Base-by-base conservation (phyloP, 2,888 invertebrate genomes). In the Lycophotia porphyrea region DNA sequence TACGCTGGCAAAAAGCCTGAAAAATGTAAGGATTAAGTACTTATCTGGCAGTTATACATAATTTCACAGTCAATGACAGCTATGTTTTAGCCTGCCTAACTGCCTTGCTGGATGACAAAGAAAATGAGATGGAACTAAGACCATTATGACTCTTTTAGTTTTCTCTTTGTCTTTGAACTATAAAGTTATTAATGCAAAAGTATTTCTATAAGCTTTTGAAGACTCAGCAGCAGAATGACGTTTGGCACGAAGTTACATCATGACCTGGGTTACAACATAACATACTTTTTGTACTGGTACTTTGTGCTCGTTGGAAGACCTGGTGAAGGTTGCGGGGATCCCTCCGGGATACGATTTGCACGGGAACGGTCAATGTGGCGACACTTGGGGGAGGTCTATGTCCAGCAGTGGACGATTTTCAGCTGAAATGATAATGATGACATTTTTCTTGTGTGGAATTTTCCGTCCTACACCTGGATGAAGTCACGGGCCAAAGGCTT, bases 51-150 rank as follows among this genome's bases (percentile, higher is more conserved):
- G 42, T 49, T 60, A 55, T 63, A 39, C 63, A 63, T 63, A 68
- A 68, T 63, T 44, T 34, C 8, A 31, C 15, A 44, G 27, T 15
- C 11, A n/a, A 39, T 13, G 11, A 63, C 44, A 21, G 15, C 44
- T 44, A 34, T n/a, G 27, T 31, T 63, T 68, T 21, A 68, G 76
- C 61, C 61, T 67, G 52, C 61, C 21, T 47, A n/a, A 36, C 8
- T n/a, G 31, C 27, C 52, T 76, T 68, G 76, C 52, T 47, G 15
- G 5, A 7, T 9, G 27, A 68, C 76, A 76, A 68, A 47, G 52
- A 39, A 74, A 47, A 63, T 68, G 1, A 63, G 18, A 39, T 39
- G 5, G 18, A 52, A 36, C 31, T 39, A 67, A 68, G 21, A 68
- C 21, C 7, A 31, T 21, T 15, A 13, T 4, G 11, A 27, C 0